These are phyloP conservation scores for Cantharis rufa DNA, from an alignment of 2,888 invertebrate species.

Conservation along the genomic window DNA sequence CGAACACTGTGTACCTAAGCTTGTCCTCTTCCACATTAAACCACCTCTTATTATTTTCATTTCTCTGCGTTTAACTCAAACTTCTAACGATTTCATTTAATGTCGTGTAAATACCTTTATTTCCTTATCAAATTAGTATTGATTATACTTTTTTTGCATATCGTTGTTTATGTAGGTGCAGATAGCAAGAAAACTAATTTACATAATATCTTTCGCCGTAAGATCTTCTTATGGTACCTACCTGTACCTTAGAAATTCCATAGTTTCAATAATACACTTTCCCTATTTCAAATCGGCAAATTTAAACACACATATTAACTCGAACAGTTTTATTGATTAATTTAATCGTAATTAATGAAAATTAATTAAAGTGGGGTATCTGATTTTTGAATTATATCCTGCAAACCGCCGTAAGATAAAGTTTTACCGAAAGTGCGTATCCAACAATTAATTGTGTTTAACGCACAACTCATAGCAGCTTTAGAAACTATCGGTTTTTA, in stretches of 20 bases:
- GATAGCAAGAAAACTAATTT: neutral
- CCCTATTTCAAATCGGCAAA: too few species aligned
- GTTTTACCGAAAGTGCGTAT: neutral
- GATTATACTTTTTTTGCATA: neutral
- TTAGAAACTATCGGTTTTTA: neutral
- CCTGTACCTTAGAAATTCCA: neutral
- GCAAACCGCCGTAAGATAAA: neutral
- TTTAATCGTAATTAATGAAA: neutral
- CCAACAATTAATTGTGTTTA: neutral
- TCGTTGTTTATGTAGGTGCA: neutral
- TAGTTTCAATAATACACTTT: neutral
- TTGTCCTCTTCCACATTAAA: conserved; percentile 49
- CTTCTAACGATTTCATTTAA: neutral
- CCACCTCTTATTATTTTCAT: conserved; percentile 42
- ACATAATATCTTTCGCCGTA: neutral
- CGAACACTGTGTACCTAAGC: conserved; percentile 52
- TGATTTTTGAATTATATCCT: neutral
- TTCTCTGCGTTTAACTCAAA: conserved; percentile 28
- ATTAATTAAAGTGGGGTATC: neutral
- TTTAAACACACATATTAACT: neutral
- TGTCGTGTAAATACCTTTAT: neutral
- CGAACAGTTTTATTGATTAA: neutral
- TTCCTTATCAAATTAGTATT: neutral
- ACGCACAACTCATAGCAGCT: neutral
- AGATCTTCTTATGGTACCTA: neutral